These are phyloP conservation scores for Syrphus vitripennis DNA, from an alignment of 2,888 invertebrate species.

Conservation along the genomic window DNA sequence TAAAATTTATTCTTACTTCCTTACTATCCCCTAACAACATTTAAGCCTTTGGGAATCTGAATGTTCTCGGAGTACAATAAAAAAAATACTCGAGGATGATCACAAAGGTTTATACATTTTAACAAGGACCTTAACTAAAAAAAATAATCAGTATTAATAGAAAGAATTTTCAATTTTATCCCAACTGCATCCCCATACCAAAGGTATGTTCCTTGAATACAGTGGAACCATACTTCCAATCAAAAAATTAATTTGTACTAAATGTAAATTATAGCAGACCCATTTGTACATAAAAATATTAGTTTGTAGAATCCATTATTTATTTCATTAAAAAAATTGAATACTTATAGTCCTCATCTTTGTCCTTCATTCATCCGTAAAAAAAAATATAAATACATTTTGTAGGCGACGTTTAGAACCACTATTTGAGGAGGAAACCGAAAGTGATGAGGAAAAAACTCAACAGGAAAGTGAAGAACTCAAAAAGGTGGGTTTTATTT, in stretches of 20 bases:
- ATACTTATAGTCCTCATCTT: slow-evolving; percentile 71
- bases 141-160: too few species aligned
- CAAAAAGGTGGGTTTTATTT: slow-evolving; percentile 81
- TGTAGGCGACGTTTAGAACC: slow-evolving; percentile 90
- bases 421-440: slow-evolving; percentile 91
- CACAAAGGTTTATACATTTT: background rate
- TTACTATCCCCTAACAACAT: background rate
- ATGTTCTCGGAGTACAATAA: background rate
- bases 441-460: slow-evolving; percentile 83
- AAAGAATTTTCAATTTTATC: too few species aligned
- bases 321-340: background rate
- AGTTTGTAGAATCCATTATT: background rate
- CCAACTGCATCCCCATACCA: too few species aligned
- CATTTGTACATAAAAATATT: background rate
- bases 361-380: slow-evolving; percentile 62
- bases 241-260: background rate
- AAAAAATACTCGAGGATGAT: background rate
- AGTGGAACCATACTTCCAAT: background rate
- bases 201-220: background rate
- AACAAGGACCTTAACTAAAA: too few species aligned
- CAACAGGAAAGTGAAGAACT: slow-evolving; percentile 80
- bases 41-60: background rate
- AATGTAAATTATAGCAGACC: background rate
- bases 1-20: background rate
- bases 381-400: slow-evolving; percentile 78